Conservation (phyloP, 2,113 vertebrate genomes). For the Oncorhynchus mykiss region DNA sequence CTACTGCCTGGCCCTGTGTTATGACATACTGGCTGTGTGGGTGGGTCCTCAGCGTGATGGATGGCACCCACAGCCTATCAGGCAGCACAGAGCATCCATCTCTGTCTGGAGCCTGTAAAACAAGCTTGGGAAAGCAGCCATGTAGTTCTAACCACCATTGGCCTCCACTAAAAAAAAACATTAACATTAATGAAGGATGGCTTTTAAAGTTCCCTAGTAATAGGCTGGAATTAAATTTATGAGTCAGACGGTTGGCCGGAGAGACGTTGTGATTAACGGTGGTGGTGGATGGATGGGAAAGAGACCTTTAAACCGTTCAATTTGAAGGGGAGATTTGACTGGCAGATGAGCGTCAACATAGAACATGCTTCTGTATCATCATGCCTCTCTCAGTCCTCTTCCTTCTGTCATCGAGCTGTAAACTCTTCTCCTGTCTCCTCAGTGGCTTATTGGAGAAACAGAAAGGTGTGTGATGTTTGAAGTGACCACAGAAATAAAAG, state of each 20-base stretch:
- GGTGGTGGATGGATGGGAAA: conserved; percentile 71
- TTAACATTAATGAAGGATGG: conserved; percentile 81
- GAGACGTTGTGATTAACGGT: conserved; percentile 66
- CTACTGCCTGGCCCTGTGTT: conserved; percentile 67
- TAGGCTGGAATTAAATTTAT: conserved; percentile 77
- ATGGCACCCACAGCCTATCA: conserved; percentile 71
- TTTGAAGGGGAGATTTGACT: conserved; percentile 26
- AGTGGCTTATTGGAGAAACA: conserved; percentile 16
- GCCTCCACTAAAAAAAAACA: conserved; percentile 74
- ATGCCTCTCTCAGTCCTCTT: conserved; percentile 36
- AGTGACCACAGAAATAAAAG: neutral
- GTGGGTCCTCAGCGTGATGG: conserved; percentile 70
- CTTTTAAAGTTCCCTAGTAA: conserved; percentile 76
- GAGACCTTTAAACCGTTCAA: conserved; percentile 70
- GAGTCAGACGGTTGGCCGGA: conserved; percentile 70
- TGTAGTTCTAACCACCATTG: conserved; percentile 77
- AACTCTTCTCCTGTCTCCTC: neutral
- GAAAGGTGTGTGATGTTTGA: conserved; percentile 8
- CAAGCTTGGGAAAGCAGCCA: conserved; percentile 75
- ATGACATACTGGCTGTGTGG: conserved; percentile 71
- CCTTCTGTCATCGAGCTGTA: conserved; percentile 19
- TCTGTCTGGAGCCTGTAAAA: conserved; percentile 73
- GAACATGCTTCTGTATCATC: neutral
- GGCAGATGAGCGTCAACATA: conserved; percentile 24
- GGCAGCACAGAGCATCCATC: conserved; percentile 68